Percentiles rank a stretch among this genome's conserved stretches.
phyloP scores from a whole-genome alignment of 2,888 invertebrate species.

The Alcis repandata region DNA sequence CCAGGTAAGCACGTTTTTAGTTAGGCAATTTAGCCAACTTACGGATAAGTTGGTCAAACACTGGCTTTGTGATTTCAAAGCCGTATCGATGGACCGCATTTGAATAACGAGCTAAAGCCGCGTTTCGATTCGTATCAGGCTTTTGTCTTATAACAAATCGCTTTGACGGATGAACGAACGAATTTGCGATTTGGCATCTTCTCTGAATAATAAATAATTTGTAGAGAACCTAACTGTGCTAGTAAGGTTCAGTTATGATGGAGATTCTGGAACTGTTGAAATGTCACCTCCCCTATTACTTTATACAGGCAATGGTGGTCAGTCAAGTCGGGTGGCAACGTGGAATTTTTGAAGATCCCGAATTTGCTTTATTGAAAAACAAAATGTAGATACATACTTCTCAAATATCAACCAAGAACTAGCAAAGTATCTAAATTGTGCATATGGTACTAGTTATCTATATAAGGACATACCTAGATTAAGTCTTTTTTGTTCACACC shows the following conservation, averaged over 20 bases:
- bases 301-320: too few species aligned
- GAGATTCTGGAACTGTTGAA: background rate
- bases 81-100: constrained; percentile 15
- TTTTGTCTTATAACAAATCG: constrained; percentile 12
- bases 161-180: constrained; percentile 7
- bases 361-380: too few species aligned
- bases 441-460: too few species aligned
- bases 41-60: background rate
- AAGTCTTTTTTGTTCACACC: too few species aligned
- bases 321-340: too few species aligned
- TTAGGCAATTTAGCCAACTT: background rate
- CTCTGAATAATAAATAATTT: too few species aligned
- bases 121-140: constrained; percentile 9
- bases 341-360: too few species aligned
- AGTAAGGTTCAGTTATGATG: background rate
- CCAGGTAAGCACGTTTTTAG: background rate
- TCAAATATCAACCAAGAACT: background rate
- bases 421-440: too few species aligned
- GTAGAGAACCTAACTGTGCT: background rate
- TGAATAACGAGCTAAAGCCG: constrained; percentile 25
- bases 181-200: background rate
- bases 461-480: too few species aligned
- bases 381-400: background rate
- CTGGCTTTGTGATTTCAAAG: constrained; percentile 20
- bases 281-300: too few species aligned